Evolutionary conservation across 1,140 invertebrate genomes (phyloP), one percentile per base, ranked within the genome.

Genomic region (Achatina immaculata): DNA sequence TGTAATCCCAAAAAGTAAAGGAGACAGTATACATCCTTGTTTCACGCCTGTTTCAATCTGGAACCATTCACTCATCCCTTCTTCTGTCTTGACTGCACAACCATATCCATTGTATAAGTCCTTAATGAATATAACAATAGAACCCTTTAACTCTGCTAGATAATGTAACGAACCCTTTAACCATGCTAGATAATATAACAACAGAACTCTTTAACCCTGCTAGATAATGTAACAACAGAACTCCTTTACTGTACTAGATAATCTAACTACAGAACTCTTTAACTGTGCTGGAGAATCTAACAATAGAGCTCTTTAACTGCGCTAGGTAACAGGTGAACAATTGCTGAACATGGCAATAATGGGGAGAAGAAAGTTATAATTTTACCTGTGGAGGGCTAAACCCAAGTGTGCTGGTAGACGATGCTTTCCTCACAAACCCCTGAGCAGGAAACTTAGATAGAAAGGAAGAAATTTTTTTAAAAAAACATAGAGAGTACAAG

Each of bases 351-450:
- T 11, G 24, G 24, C 7, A 28, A 65, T n/a, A 71, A 36, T 31
- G 31, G 6, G 45, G n/a, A 76, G 31, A 24, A 36, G 43, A 38
- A 16, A 36, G 55, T 24, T n/a, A 19, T 24, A 78, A n/a, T 58
- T 88, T 85, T 81, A 91, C 91, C 90, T 92, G 92, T 62, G 91
- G 91, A 62, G 92, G 92, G 90, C 98, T 97, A 91, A 98, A 92
- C 93, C 97, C 96, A 84, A 98, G 94, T 85, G 96, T 98, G 92
- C 98, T 98, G 88, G 96, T 97, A 86, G 96, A 98, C 81, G 96
- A 97, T 86, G 97, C 96, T 94, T 98, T 99, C 90, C 97, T 94
- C 89, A 96, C 96, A 94, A 97, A 98, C 94, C 98, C 98, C 94
- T 97, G 98, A 90, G 96, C 96, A 88, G 96, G 96, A 92, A 96